Base-by-base conservation (phyloP, 1,140 invertebrate species). In the Drosophila punjabiensis region DNA sequence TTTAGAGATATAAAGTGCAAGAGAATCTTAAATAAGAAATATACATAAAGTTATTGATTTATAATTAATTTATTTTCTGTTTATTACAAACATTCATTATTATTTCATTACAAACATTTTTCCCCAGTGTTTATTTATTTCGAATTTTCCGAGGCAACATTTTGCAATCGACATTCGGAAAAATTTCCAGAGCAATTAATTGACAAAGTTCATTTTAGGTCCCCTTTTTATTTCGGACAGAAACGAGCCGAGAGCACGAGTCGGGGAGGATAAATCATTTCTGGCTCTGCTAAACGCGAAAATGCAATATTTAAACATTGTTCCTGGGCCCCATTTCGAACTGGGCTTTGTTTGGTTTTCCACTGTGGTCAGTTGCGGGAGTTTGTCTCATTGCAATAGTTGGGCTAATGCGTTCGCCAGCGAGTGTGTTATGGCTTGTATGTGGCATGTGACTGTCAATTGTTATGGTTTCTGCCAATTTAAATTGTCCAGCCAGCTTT, bases 171-270 rank as follows among this genome's bases (percentile, higher is more conserved):
- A 41, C 66, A 60, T 70, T 50, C 53, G 43, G 16, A 73, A 59
- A 73, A 73, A 47, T 47, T 62, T 69, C 71, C 80, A 47, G 61
- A 85, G 79, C 81, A 89, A 89, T 89, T 89, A 89, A 89, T 89
- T 89, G 86, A 90, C 85, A 89, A 88, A 89, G 85, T 89, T 89
- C 85, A 89, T 89, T 87, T 87, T 86, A 68, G 82, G 60, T 70
- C 53, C 63, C 67, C 50, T 61, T 81, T 77, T 86, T 30, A 39
- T 56, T 39, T 56, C 14, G 24, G 13, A 16, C 48, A 24, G 18
- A 43, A 53, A 33, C 32, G 47, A 52, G 43, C 16, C n/a, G n/a
- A 14, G 43, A 41, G 37, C 37, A n/a, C 28, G 37, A 52, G 20
- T 33, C 6, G 16, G 32, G 24, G 30, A n/a, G 24, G 65, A 60